Base-by-base conservation (phyloP, 2,797 vertebrate genomes). In the Apogon hyalosoma region DNA sequence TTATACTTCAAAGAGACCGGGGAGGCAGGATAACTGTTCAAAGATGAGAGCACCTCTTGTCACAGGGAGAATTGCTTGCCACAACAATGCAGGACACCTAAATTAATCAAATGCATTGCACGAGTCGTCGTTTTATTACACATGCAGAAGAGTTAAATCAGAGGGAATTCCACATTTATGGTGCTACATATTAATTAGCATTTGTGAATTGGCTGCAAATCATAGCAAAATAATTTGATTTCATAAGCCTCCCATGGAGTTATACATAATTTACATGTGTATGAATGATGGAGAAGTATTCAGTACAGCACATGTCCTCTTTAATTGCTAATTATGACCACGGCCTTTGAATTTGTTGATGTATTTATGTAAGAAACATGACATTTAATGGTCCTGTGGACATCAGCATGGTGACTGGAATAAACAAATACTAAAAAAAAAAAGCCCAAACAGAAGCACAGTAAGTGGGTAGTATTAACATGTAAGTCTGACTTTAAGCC, bases 1-100 rank as follows among this genome's bases (percentile, higher is more conserved):
- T 97, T 97, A 96, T 92, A 95, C 96, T 95, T 95, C 95, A 94
- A 95, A 94, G 94, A n/a, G 93, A 92, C 93, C 92, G 89, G 89
- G 93, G 93, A 91, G 93, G 88, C 94, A 93, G 94, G 90, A 58
- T 88, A 91, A 94, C 88, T 88, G 93, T 93, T 93, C 94, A 95
- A 94, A 94, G 94, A 94, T 91, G 89, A 94, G 80, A 64, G 80
- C 69, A 85, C 90, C 93, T 94, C 92, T 67, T 90, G 87, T 94
- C 92, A 92, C 90, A 88, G 90, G 92, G 90, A 93, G 93, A 94
- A 93, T 90, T 93, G 92, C 92, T 92, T 90, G 93, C 76, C 69
- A 52, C 62, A 73, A 84, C 75, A 81, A 84, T 77, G 80, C 67
- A 12, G 49, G 73, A 61, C 55, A 31, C 52, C 39, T 7, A 57